Base-by-base conservation (phyloP, 2,888 invertebrate species). In the Heteromyza rotundicornis region DNA sequence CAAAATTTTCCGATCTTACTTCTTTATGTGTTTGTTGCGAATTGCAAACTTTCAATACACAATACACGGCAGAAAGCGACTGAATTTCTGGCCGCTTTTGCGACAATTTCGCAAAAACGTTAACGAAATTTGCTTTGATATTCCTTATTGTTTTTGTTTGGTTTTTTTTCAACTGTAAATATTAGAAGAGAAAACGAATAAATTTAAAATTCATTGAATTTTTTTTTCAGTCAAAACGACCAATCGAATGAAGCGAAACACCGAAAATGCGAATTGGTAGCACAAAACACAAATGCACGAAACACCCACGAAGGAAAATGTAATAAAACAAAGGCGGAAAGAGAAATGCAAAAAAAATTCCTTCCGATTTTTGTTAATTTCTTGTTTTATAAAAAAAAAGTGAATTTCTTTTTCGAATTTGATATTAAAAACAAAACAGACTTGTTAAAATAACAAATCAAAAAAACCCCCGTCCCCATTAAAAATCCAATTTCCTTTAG, bases 21-120 rank as follows among this genome's bases (percentile, higher is more conserved):
- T 55, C 8, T 50, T 58, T 14, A 58, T 36, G 50, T 36, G 50
- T 24, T 49, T 60, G 55, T 56, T 40, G 35, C 53, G 50, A 53
- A 12, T 59, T 60, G 52, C n/a, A 53, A 27, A 40, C 57, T 5
- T 53, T 16, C 53, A 49, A 19, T 54, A 7, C 24, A n/a, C 14
- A 35, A 57, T 35, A 12, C 19, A 49, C 17, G 20, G 20, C 17
- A 40, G 40, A 27, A 47, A 52, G 27, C 55, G 52, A 54, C 40
- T 44, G 56, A 47, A 63, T 60, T 62, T 60, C 52, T 59, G 27
- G 65, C 52, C 65, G 65, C 65, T 56, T 54, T 44, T 61, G 65
- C 65, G 63, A 65, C 61, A 57, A 61, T 60, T 63, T 61, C 63
- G 65, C 63, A 59, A 65, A 63, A 53, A 62, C 63, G 57, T 40